These are phyloP conservation scores for Siderastrea radians DNA, from an alignment of 92 coral and sea anemone genomes.

Conservation along the genomic window DNA sequence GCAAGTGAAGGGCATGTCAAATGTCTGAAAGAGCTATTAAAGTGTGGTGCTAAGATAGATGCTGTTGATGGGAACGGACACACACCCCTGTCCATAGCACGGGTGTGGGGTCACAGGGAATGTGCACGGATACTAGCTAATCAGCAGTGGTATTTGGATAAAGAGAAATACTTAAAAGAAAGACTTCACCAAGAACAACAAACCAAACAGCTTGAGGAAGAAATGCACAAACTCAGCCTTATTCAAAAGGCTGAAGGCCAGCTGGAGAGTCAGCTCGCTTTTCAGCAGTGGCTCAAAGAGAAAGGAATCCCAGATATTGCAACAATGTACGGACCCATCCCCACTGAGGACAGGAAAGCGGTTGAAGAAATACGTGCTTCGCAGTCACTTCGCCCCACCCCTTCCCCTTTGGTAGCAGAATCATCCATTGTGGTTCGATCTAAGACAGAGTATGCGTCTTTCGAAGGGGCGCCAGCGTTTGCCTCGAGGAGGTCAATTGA, in stretches of 20 bases:
- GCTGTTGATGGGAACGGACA: constrained; percentile 78
- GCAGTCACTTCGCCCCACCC: constrained; percentile 73
- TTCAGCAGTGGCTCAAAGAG: constrained; percentile 79
- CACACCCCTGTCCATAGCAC: constrained; percentile 92
- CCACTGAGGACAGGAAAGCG: constrained; percentile 77
- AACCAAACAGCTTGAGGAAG: constrained; percentile 78
- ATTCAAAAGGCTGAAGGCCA: constrained; percentile 75
- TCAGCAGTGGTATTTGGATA: constrained; percentile 95
- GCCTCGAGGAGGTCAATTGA: constrained; percentile 37
- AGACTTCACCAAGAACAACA: constrained; percentile 74
- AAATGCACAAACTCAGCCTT: constrained; percentile 74
- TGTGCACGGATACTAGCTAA: constrained; percentile 92
- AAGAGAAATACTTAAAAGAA: constrained; percentile 76
- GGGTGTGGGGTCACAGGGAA: constrained; percentile 94
- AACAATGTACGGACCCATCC: constrained; percentile 91
- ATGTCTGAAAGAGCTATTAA: constrained; percentile 83
- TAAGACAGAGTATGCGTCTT: constrained; percentile 64
- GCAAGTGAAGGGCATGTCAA: constrained; percentile 94
- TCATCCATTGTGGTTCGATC: constrained; percentile 83
- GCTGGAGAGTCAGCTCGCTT: constrained; percentile 86
- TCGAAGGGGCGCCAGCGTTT: constrained; percentile 53
- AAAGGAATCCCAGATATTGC: constrained; percentile 87
- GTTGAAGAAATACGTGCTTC: constrained; percentile 56
- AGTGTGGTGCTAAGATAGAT: constrained; percentile 84
- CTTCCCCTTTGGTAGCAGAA: constrained; percentile 67